Evolutionary conservation across 2,113 vertebrate genomes (phyloP).

Genomic region (Psilopogon haemacephalus): DNA sequence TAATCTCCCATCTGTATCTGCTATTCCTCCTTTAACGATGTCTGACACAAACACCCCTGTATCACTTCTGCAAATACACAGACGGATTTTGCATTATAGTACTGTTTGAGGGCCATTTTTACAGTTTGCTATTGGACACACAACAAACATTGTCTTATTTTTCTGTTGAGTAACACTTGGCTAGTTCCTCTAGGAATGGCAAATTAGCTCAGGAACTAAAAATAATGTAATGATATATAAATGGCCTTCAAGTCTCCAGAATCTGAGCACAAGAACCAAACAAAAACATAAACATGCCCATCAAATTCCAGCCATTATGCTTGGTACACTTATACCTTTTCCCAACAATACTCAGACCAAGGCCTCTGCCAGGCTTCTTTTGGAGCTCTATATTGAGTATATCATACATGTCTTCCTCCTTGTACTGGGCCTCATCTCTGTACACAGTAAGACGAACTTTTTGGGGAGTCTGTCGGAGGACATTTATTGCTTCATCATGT

Average conservation of each 20-base stretch:
- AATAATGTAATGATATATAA: neutral
- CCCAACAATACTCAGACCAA: conserved; percentile 95
- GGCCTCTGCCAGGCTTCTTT: conserved; percentile 89
- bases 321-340: conserved; percentile 79
- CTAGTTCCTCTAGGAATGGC: neutral
- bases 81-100: neutral
- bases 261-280: neutral
- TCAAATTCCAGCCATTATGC: neutral
- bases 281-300: neutral
- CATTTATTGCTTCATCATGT: conserved; percentile 96
- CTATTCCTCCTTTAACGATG: conserved; percentile 92
- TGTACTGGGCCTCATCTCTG: conserved; percentile 93
- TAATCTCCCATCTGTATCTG: conserved; percentile 85
- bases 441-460: conserved; percentile 87
- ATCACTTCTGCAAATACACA: conserved; percentile 82
- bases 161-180: neutral
- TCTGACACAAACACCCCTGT: conserved; percentile 96
- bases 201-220: neutral
- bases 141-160: neutral
- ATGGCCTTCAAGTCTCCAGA: neutral
- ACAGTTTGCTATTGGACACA: neutral
- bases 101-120: neutral
- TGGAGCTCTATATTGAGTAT: conserved; percentile 87
- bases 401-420: conserved; percentile 94
- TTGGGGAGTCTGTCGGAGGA: conserved; percentile 92